Evolutionary conservation across 2,888 invertebrate genomes (phyloP), one percentile per base, ranked within the genome.

Genomic region (Campoplex nolae): DNA sequence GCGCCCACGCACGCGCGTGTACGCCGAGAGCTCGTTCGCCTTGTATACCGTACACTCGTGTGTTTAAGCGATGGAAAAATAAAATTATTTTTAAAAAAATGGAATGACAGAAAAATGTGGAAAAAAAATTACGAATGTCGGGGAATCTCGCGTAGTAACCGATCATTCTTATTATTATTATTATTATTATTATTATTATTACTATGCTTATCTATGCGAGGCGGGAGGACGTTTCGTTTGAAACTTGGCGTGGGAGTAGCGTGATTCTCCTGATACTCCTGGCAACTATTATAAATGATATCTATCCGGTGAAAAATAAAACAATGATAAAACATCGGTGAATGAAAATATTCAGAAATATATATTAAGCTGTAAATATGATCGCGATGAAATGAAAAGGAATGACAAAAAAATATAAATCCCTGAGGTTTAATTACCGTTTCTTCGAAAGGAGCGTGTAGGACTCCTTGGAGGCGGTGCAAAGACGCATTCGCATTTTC

Each of bases 361-460:
- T n/a, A n/a, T n/a, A n/a, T 23, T 23, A 23, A 23, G 23, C 23
- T 23, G 23, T 4, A 38, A 38, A 16, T 35, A 78, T 51, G n/a
- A 28, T 16, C 7, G 28, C 38, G 45, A 35, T 1, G 35, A 32
- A 38, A 70, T 7, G 35, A 73, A 3, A 65, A 73, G 28, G 38
- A 56, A 38, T 38, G 38, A 11, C 8, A 35, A n/a, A 11, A 23
- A 51, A 73, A 71, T 65, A 77, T 65, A 42, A 67, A 58, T 83
- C 70, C 32, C 35, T 23, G 62, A 45, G 28, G 79, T 71, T 85
- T 65, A 86, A 82, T 91, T 93, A 94, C 94, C 94, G 92, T 92
- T 94, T 94, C 88, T 94, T 94, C n/a, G 94, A 92, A 54, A 94
- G 93, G 65, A 94, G 92, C 70, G 93, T 93, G 88, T 94, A 94